Evolutionary conservation across 2,888 invertebrate genomes (phyloP).

Genomic region (Prosopocoilus inquinatus): DNA sequence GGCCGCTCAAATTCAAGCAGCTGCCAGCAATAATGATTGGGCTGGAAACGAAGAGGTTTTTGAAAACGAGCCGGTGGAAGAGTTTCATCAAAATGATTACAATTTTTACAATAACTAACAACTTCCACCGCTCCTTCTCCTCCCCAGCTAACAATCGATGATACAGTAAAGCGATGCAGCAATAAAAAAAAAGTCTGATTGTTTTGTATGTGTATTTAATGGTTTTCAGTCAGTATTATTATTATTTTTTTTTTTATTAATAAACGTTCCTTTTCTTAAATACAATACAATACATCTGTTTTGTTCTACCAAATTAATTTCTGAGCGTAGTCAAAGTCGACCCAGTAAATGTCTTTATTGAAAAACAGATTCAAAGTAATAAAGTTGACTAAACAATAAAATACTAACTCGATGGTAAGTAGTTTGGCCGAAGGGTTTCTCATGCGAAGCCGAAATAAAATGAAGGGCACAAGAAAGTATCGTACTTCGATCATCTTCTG

Average conservation of each 20-base stretch:
- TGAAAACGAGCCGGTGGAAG: background rate
- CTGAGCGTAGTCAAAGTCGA: constrained; percentile 68
- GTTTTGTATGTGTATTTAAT: background rate
- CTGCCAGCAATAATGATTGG: background rate
- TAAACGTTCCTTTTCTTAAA: background rate
- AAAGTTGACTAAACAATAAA: constrained; percentile 66
- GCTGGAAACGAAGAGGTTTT: constrained; percentile 9
- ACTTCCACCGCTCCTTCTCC: background rate
- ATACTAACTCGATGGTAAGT: constrained; percentile 62
- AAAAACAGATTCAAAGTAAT: constrained; percentile 74
- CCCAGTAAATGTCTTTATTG: constrained; percentile 77
- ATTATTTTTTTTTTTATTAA: no score
- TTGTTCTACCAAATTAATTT: constrained; percentile 80
- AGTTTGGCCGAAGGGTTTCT: constrained; percentile 53
- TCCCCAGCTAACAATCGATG: background rate
- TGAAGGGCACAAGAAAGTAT: constrained; percentile 92
- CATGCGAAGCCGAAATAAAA: constrained; percentile 73
- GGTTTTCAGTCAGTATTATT: background rate
- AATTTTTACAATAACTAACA: no score
- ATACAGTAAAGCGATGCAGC: no score
- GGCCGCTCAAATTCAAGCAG: constrained; percentile 13
- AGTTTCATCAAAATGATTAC: no score
- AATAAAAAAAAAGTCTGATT: background rate
- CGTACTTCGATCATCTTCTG: constrained; percentile 89
- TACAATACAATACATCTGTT: constrained; percentile 31